phyloP scores from a whole-genome alignment of 2,113 vertebrate genomes.

The Scomber scombrus region DNA sequence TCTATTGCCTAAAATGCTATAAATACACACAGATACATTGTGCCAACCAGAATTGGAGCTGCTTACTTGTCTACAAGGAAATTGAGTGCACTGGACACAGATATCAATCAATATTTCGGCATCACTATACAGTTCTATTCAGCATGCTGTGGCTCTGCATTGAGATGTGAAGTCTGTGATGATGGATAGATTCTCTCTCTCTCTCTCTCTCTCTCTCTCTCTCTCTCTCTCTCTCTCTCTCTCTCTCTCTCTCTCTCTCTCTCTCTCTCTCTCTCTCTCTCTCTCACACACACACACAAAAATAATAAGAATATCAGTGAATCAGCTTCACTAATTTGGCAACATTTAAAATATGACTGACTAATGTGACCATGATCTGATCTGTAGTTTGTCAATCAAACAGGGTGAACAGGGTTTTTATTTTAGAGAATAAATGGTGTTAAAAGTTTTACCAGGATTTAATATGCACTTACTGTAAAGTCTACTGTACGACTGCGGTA shows the following conservation, averaged over 20 bases:
- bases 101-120: conserved; percentile 62
- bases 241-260: too few relatives aligned
- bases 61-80: conserved; percentile 49
- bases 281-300: neutral
- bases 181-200: conserved; percentile 25
- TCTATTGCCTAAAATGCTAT: neutral
- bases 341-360: neutral
- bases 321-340: conserved; percentile 10
- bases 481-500: neutral
- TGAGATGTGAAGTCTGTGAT: conserved; percentile 36
- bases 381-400: conserved; percentile 9
- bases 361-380: neutral
- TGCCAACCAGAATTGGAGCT: conserved; percentile 9
- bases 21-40: neutral
- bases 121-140: conserved; percentile 33
- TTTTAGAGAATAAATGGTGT: neutral
- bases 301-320: neutral
- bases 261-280: neutral
- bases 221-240: neutral
- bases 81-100: conserved; percentile 45
- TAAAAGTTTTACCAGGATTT: neutral
- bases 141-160: conserved; percentile 42
- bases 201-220: neutral
- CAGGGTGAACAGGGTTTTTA: neutral
- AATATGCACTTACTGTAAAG: neutral